Evolutionary conservation across 1,140 invertebrate species (phyloP).

Genomic region (Apis laboriosa): DNA sequence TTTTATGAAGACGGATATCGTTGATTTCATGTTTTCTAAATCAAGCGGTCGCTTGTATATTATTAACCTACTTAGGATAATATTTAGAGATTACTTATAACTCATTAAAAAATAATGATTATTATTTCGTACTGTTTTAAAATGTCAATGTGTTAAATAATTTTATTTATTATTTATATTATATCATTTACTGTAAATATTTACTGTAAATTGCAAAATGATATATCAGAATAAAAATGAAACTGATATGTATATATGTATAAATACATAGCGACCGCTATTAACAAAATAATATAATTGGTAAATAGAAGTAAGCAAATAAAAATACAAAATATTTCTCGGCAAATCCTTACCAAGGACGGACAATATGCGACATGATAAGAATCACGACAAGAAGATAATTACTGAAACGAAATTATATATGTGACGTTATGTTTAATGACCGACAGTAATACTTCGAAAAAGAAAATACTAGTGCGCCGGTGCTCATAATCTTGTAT

Average conservation of each 20-base stretch:
- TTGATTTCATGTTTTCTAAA: conserved; percentile 28
- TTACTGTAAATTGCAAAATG: conserved; percentile 17
- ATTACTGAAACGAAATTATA: conserved; percentile 27
- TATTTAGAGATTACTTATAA: conserved; percentile 9
- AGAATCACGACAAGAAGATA: conserved; percentile 45
- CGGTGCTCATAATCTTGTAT: conserved; percentile 34
- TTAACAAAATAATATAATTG: conserved; percentile 30
- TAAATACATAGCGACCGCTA: conserved; percentile 28
- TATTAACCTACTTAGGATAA: conserved; percentile 28
- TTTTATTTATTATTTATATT: conserved; percentile 9
- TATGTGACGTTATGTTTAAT: conserved; percentile 31
- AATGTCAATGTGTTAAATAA: conserved; percentile 2
- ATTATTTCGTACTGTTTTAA: not conserved
- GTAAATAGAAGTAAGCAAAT: conserved; percentile 8
- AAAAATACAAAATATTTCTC: conserved; percentile 38
- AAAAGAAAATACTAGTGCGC: conserved; percentile 52
- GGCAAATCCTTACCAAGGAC: conserved; percentile 59
- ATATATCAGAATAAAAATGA: conserved; percentile 15
- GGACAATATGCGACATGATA: conserved; percentile 52
- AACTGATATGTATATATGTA: conserved; percentile 3
- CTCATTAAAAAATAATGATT: conserved; percentile 27
- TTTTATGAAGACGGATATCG: conserved; percentile 35
- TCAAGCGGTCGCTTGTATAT: conserved; percentile 32
- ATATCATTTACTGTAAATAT: not conserved
- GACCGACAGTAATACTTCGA: conserved; percentile 59